A percentile compares a stretch with the other conserved stretches of the same genome.
phyloP scores from a whole-genome alignment of 2,797 vertebrate genomes.

The Coilia nasus region DNA sequence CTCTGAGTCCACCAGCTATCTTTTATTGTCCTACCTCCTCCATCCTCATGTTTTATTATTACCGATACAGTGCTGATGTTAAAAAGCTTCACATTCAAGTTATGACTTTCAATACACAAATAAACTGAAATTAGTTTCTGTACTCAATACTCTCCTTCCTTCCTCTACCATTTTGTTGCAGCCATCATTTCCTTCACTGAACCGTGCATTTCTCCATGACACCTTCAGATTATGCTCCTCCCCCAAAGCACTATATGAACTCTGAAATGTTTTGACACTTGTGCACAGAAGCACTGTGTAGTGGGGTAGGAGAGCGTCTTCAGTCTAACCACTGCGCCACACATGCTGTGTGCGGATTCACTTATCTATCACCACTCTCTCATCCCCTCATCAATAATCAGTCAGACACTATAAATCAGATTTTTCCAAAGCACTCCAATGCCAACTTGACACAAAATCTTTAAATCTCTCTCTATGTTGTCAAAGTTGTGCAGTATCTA shows the following conservation, averaged over 20 bases:
- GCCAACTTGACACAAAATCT: background rate
- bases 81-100: background rate
- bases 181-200: constrained; percentile 11
- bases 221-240: background rate
- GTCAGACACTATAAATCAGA: background rate
- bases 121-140: background rate
- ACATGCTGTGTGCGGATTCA: background rate
- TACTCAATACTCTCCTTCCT: background rate
- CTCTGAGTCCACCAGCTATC: background rate
- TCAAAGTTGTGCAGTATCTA: too few species aligned
- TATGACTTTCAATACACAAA: constrained; percentile 4
- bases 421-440: background rate
- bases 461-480: too few species aligned
- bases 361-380: background rate
- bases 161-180: background rate
- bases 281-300: background rate
- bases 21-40: background rate
- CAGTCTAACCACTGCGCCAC: background rate
- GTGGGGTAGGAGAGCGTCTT: background rate
- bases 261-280: background rate
- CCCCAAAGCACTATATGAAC: background rate
- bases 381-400: background rate
- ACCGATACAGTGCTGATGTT: constrained; percentile 16
- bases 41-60: background rate
- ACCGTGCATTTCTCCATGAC: background rate